Evolutionary conservation across 2,888 invertebrate genomes (phyloP).

Genomic region (Syrphus vitripennis): DNA sequence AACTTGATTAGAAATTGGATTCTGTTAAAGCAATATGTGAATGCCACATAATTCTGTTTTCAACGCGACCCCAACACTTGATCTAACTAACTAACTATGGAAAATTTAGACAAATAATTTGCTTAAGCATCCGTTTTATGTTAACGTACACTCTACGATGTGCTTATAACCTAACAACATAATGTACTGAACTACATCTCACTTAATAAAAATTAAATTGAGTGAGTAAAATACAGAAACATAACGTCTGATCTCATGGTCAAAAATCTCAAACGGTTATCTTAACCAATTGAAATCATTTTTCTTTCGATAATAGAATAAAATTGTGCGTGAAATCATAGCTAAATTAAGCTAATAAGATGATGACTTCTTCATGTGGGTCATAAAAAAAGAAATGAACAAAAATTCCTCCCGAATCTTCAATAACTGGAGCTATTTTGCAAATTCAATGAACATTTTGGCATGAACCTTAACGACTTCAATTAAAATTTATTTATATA

Average conservation of each 20-base stretch:
- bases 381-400: constrained; percentile 16
- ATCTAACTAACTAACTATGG: too few species aligned
- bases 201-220: neutral
- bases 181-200: neutral
- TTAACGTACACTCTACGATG: too few species aligned
- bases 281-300: constrained; percentile 40
- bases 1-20: too few species aligned
- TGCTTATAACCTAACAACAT: too few species aligned
- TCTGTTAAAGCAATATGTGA: too few species aligned
- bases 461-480: constrained; percentile 37
- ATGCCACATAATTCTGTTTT: too few species aligned
- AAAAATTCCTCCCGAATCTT: constrained; percentile 29
- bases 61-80: too few species aligned
- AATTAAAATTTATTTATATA: constrained; percentile 36
- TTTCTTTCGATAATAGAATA: neutral
- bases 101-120: too few species aligned
- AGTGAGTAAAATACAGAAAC: neutral
- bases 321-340: constrained; percentile 43
- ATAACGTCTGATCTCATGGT: constrained; percentile 48
- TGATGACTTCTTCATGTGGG: constrained; percentile 20
- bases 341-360: constrained; percentile 39
- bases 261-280: constrained; percentile 23
- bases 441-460: constrained; percentile 41
- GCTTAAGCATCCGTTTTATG: too few species aligned
- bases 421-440: constrained; percentile 22